Evolutionary conservation across 2,113 vertebrate species (phyloP).

Genomic region (Pristiophorus japonicus): DNA sequence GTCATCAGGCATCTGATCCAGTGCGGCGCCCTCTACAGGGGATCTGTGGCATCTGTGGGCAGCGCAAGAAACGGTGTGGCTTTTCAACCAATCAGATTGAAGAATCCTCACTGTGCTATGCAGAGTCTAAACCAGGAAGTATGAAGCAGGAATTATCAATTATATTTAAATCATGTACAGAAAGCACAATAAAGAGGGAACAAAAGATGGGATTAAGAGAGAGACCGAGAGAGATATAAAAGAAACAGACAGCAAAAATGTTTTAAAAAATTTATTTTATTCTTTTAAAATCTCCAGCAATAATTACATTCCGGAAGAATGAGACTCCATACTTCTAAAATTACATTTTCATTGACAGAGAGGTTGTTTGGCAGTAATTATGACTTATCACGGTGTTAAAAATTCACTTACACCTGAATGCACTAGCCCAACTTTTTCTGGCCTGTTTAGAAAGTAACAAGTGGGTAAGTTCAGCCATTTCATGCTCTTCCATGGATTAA

Average conservation of each 20-base stretch:
- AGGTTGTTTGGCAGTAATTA: neutral
- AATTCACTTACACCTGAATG: neutral
- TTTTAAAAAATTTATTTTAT: neutral
- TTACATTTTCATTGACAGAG: neutral
- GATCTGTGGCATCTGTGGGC: too few relatives aligned
- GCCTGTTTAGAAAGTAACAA: neutral
- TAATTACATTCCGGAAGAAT: neutral
- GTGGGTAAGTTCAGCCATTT: neutral
- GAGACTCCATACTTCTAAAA: neutral
- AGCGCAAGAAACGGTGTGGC: too few relatives aligned
- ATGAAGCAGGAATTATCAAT: neutral
- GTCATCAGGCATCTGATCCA: too few relatives aligned
- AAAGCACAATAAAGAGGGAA: neutral
- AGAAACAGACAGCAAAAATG: neutral
- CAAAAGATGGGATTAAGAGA: too few relatives aligned
- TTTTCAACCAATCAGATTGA: too few relatives aligned
- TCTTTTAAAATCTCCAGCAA: neutral
- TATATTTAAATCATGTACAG: neutral
- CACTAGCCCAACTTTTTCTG: neutral
- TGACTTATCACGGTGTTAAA: neutral
- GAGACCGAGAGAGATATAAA: neutral
- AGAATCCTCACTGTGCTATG: too few relatives aligned
- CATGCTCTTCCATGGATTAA: neutral
- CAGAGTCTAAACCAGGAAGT: neutral
- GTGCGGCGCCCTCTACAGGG: too few relatives aligned